Percentiles rank a stretch among this genome's conserved stretches.
Evolutionary conservation across 2,888 invertebrate species (phyloP).

Genomic region (Drosophila bunnanda): DNA sequence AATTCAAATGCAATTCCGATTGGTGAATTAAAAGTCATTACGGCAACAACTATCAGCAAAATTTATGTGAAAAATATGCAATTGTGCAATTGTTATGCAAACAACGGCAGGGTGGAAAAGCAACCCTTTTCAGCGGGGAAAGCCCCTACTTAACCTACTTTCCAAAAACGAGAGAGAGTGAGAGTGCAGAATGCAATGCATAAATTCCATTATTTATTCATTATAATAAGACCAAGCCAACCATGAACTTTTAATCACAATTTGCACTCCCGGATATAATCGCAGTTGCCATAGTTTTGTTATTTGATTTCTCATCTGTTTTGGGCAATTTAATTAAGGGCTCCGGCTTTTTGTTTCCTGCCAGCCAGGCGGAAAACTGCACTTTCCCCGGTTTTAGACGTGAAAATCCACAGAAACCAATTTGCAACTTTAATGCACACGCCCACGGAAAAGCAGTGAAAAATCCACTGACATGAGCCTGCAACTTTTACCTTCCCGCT

Average conservation of each 20-base stretch:
- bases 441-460: conserved; percentile 35
- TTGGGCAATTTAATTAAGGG: conserved; percentile 53
- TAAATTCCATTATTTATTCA: conserved; percentile 56
- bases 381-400: conserved; percentile 15
- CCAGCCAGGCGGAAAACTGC: conserved; percentile 17
- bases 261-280: conserved; percentile 19
- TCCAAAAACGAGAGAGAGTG: not conserved
- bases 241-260: conserved; percentile 57
- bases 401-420: conserved; percentile 54
- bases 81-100: conserved; percentile 34
- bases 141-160: conserved; percentile 54
- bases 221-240: conserved; percentile 41
- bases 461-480: conserved; percentile 42
- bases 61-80: conserved; percentile 34
- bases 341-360: conserved; percentile 29
- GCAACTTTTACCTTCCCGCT: conserved; percentile 11
- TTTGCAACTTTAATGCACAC: conserved; percentile 55
- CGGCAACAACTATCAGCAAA: conserved; percentile 6
- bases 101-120: conserved; percentile 9
- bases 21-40: conserved; percentile 31
- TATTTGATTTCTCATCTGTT: conserved; percentile 52
- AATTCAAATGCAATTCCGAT: conserved; percentile 23
- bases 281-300: conserved; percentile 33
- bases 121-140: not conserved
- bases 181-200: conserved; percentile 24